Base-by-base conservation (phyloP, 2,888 invertebrate species). In the Pilophorus perplexus region DNA sequence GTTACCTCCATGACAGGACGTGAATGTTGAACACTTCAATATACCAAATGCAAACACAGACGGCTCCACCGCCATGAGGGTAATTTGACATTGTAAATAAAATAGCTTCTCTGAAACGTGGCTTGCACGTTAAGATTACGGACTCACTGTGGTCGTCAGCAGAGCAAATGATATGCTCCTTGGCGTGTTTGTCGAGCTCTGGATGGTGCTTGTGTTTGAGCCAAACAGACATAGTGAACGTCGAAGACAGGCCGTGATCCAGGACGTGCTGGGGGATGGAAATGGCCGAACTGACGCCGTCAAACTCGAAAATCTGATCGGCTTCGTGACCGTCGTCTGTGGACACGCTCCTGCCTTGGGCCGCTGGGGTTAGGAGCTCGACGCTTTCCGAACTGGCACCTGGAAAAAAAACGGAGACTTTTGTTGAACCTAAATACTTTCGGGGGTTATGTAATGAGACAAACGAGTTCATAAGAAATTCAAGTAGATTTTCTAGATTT, bases 121-220 rank as follows among this genome's bases (percentile, higher is more conserved):
- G n/a, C n/a, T n/a, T n/a, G n/a, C n/a, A n/a, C n/a, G n/a, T n/a
- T n/a, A n/a, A n/a, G n/a, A n/a, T n/a, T n/a, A n/a, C n/a, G n/a
- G n/a, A 83, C 89, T 85, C 74, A 94, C 95, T 94, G 77, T 96
- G 95, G 76, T 97, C 95, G 78, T 99, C 99, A 23, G 97, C 94
- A 74, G 92, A 90, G 78, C 99, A 99, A 48, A 99, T 80, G 73
- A 99, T 88, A 75, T 98, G 97, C 76, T 99, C 98, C 80, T 99
- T 99, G 71, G 87, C 82, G 75, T 93, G 93, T 74, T 93, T 91
- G 78, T 94, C 93, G 73, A 68, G 69, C 16, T 86, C 85, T 0
- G 85, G 83, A 42, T 87, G 84, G 12, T 87, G 85, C 42, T 89
- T 89, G 79, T 98, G 98, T 57, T 94, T 86, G 84, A 99, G 89